These are phyloP conservation scores for Hyposmocoma kahamanoa DNA, from an alignment of 1,140 invertebrate genomes.

Conservation along the genomic window DNA sequence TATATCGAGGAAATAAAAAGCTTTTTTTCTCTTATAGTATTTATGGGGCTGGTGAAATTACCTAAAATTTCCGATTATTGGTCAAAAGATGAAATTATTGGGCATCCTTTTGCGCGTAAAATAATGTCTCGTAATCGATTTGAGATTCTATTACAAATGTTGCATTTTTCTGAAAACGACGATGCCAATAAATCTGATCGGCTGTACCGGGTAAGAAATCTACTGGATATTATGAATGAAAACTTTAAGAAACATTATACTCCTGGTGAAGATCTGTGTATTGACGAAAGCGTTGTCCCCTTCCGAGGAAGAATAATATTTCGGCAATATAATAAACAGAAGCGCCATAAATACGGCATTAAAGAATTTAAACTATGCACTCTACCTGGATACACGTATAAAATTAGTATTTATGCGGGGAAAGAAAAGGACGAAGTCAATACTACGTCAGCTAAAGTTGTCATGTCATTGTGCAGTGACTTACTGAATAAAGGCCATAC, in stretches of 20 bases:
- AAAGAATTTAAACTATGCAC: slow-evolving; percentile 52
- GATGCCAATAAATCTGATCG: not conserved
- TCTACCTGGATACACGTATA: slow-evolving; percentile 35
- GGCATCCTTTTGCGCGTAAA: slow-evolving; percentile 15
- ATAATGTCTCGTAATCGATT: slow-evolving; percentile 27
- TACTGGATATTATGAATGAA: slow-evolving; percentile 9
- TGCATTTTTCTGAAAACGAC: slow-evolving; percentile 19
- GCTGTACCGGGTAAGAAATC: not conserved
- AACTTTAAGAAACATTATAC: slow-evolving; percentile 32
- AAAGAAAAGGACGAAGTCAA: slow-evolving; percentile 14
- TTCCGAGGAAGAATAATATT: slow-evolving; percentile 49
- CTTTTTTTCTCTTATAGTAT: slow-evolving; percentile 26
- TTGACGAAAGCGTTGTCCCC: slow-evolving; percentile 33
- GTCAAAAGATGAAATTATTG: slow-evolving; percentile 18
- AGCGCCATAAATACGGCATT: slow-evolving; percentile 48
- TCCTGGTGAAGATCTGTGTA: slow-evolving; percentile 30
- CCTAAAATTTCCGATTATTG: slow-evolving; percentile 27
- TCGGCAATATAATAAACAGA: slow-evolving; percentile 44
- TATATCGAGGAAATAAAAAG: slow-evolving; percentile 22
- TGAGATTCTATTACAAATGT: slow-evolving; percentile 26
- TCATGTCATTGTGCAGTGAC: slow-evolving; percentile 23
- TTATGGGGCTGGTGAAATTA: slow-evolving; percentile 26
- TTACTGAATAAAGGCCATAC: slow-evolving; percentile 34
- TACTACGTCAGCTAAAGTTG: slow-evolving; percentile 26
- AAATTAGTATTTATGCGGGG: slow-evolving; percentile 33